Evolutionary conservation across 2,797 vertebrate species (phyloP).

Genomic region (Alauda arvensis): DNA sequence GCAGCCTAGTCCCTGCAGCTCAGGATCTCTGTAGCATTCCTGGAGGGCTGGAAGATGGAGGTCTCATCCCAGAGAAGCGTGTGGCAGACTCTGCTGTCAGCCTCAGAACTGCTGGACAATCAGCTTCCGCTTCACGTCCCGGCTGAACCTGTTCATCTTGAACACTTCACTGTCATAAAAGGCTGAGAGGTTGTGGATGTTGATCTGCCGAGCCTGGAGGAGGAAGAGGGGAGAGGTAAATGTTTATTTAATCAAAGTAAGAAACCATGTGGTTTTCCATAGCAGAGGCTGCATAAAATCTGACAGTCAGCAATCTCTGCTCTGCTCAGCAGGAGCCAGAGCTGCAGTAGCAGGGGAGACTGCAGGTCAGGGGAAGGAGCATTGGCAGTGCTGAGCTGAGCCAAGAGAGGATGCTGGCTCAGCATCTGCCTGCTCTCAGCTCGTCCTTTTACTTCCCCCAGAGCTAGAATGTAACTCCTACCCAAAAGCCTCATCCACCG

Average conservation of each 20-base stretch:
- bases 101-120: constrained; percentile 91
- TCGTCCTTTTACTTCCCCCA: background rate
- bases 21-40: background rate
- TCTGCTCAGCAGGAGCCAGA: constrained; percentile 14
- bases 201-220: constrained; percentile 90
- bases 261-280: background rate
- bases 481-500: background rate
- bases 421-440: constrained; percentile 10
- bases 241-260: background rate
- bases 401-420: constrained; percentile 27
- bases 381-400: constrained; percentile 22
- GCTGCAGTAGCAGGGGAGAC: constrained; percentile 16
- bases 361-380: constrained; percentile 28
- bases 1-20: background rate
- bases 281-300: background rate
- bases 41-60: background rate
- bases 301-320: constrained; percentile 7
- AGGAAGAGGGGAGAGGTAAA: background rate
- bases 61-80: background rate
- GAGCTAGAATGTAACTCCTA: background rate
- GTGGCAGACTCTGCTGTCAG: background rate
- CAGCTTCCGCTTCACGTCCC: constrained; percentile 87
- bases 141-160: constrained; percentile 86
- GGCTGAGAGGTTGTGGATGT: constrained; percentile 89
- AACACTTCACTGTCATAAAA: constrained; percentile 93